Conservation (phyloP, 2,888 invertebrate genomes). For the Exocentrus adspersus region DNA sequence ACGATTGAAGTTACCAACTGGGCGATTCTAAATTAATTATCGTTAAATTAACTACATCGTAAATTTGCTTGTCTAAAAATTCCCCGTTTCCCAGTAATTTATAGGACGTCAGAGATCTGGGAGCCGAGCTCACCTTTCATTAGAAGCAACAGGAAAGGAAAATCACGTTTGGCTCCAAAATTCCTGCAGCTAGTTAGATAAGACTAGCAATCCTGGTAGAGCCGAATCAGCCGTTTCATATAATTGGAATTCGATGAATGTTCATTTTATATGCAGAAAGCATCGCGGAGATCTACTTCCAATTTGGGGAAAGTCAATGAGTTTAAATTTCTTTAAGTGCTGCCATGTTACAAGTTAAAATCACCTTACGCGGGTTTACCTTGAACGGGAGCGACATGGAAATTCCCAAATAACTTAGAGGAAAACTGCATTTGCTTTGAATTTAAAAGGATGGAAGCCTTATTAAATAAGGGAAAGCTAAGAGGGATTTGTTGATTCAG, state of each 20-base stretch:
- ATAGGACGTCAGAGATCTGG: too few species aligned
- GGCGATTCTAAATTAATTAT: too few species aligned
- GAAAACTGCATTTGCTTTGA: conserved; percentile 10
- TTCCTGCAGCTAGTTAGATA: conserved; percentile 18
- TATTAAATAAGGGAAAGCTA: conserved; percentile 14
- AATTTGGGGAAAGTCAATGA: conserved; percentile 46
- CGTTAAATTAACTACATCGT: too few species aligned
- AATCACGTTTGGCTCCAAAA: conserved; percentile 10
- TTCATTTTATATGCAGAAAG: conserved; percentile 41
- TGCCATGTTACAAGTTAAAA: conserved; percentile 12
- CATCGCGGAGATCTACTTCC: conserved; percentile 39
- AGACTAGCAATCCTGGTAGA: background rate
- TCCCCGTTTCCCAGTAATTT: too few species aligned
- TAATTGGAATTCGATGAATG: conserved; percentile 47
- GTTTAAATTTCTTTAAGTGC: conserved; percentile 43
- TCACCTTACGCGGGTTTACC: conserved; percentile 22
- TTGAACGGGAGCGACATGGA: conserved; percentile 9
- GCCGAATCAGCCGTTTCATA: conserved; percentile 44
- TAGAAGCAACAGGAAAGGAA: background rate
- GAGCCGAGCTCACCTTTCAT: background rate
- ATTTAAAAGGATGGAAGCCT: conserved; percentile 3
- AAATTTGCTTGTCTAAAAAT: too few species aligned
- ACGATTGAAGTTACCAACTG: too few species aligned
- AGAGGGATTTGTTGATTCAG: conserved; percentile 10
- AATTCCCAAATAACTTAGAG: conserved; percentile 7